These are phyloP conservation scores for Pipistrellus pipistrellus DNA, from an alignment of 2,797 vertebrate species.

Conservation along the genomic window DNA sequence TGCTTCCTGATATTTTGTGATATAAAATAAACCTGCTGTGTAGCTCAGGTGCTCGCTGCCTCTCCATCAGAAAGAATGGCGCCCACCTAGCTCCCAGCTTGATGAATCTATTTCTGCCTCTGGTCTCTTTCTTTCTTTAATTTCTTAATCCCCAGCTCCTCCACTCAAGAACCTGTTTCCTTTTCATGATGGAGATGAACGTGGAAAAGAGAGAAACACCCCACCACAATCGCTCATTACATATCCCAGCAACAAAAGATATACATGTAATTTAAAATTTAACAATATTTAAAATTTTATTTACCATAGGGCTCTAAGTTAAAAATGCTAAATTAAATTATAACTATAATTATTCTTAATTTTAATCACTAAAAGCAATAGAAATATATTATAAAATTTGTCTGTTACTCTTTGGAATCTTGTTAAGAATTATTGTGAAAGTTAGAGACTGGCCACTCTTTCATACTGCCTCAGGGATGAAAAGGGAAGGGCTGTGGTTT, in stretches of 20 bases:
- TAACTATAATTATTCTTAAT: not conserved
- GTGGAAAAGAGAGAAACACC: too few relatives aligned
- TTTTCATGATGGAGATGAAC: too few relatives aligned
- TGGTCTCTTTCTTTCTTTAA: too few relatives aligned
- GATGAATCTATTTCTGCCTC: too few relatives aligned
- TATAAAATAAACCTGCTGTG: too few relatives aligned
- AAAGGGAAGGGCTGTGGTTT: not conserved
- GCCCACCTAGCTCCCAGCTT: too few relatives aligned
- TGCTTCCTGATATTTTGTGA: too few relatives aligned
- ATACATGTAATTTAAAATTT: not conserved
- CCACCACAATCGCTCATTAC: too few relatives aligned
- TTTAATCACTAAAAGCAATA: not conserved
- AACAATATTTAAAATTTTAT: not conserved
- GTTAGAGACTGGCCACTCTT: not conserved
- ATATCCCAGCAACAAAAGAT: not conserved
- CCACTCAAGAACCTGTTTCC: too few relatives aligned
- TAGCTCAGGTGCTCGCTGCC: too few relatives aligned
- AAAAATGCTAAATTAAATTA: conserved; percentile 6
- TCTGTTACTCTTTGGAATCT: not conserved
- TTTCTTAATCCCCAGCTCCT: too few relatives aligned
- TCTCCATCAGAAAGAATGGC: too few relatives aligned
- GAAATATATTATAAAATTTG: not conserved
- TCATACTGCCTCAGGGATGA: not conserved
- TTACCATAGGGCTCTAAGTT: not conserved
- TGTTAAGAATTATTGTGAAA: not conserved